phyloP scores from a whole-genome alignment of 2,888 invertebrate genomes.

The Bellardia bayeri region DNA sequence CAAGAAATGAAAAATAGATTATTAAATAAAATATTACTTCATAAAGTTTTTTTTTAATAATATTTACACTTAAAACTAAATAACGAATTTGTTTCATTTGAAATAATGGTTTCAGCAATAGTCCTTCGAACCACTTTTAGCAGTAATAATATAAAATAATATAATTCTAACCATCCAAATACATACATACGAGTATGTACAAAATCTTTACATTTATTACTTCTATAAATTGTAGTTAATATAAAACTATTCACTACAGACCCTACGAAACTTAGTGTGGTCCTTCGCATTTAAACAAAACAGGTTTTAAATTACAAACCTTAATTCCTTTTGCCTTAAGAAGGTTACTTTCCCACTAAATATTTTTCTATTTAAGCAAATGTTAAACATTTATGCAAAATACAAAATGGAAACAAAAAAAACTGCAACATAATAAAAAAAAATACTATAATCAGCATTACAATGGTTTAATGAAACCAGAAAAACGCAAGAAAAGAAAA shows the following conservation, averaged over 20 bases:
- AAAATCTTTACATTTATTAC: too few species aligned
- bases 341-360: neutral
- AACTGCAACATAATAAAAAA: constrained; percentile 24
- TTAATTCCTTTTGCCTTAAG: neutral
- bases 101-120: too few species aligned
- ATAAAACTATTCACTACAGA: too few species aligned
- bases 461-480: constrained; percentile 58
- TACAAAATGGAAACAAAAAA: constrained; percentile 2
- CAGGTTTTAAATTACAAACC: neutral
- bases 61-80: too few species aligned
- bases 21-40: neutral
- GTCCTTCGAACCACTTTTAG: neutral
- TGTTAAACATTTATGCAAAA: constrained; percentile 38
- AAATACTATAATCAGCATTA: constrained; percentile 51
- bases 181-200: too few species aligned
- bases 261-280: neutral
- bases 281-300: neutral
- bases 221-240: too few species aligned
- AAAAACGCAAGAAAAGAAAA: constrained; percentile 8
- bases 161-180: too few species aligned
- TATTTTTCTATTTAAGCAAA: constrained; percentile 20
- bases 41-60: too few species aligned
- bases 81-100: too few species aligned
- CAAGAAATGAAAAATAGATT: neutral
- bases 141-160: too few species aligned